These are phyloP conservation scores for Eretmocerus hayati DNA, from an alignment of 2,888 invertebrate genomes.

Conservation along the genomic window DNA sequence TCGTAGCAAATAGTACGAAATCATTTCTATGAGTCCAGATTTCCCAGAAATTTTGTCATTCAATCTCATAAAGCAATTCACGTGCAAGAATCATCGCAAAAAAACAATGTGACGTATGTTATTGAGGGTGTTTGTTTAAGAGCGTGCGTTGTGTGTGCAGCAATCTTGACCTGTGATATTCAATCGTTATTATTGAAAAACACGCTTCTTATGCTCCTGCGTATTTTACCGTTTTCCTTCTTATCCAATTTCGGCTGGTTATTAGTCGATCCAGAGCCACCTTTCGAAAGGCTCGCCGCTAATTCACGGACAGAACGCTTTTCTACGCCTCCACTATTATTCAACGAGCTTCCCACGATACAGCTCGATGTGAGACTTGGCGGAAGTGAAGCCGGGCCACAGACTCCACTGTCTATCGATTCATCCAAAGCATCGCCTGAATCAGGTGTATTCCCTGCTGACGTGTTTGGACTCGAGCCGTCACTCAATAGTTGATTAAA, in stretches of 20 bases:
- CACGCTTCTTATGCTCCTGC: conserved; percentile 18
- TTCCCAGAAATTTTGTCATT: too few relatives aligned
- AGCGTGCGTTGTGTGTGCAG: not conserved
- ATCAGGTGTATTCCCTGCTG: conserved; percentile 59
- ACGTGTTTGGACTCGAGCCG: conserved; percentile 56
- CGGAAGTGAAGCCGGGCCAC: conserved; percentile 43
- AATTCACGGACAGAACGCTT: conserved; percentile 51
- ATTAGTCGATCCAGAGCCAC: conserved; percentile 5
- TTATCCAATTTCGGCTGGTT: conserved; percentile 29
- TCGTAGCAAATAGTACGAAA: too few relatives aligned
- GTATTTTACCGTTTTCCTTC: conserved; percentile 41
- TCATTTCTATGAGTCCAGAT: too few relatives aligned
- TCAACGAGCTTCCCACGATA: conserved; percentile 46
- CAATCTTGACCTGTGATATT: not conserved
- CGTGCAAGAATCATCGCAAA: not conserved
- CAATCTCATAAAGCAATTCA: not conserved
- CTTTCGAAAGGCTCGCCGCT: conserved; percentile 49
- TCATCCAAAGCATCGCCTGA: conserved; percentile 57
- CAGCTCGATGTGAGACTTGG: conserved; percentile 41
- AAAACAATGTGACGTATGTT: not conserved
- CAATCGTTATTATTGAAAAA: conserved; percentile 14
- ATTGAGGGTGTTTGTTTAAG: not conserved
- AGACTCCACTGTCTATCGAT: conserved; percentile 44
- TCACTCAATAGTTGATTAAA: conserved; percentile 53
- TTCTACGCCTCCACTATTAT: conserved; percentile 45